Conservation (phyloP, 1,140 invertebrate genomes). For the Anastatus disparis region DNA sequence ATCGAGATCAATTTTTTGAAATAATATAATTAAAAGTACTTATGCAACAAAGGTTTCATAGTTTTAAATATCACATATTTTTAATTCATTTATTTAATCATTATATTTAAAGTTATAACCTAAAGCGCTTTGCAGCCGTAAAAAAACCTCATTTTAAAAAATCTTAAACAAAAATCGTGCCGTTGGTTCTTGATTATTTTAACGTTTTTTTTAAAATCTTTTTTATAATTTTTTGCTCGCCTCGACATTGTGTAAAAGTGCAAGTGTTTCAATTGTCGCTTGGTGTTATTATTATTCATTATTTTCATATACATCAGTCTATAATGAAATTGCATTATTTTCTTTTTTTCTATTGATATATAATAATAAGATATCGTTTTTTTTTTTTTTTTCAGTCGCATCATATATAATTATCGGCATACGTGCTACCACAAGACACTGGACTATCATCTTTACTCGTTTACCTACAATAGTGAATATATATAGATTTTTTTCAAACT, state of each 20-base stretch:
- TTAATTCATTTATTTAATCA: too few relatives aligned
- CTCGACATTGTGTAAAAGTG: slow-evolving; percentile 5
- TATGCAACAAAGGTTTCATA: too few relatives aligned
- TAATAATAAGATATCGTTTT: slow-evolving; percentile 19
- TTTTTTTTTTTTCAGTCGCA: slow-evolving; percentile 43
- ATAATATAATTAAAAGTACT: too few relatives aligned
- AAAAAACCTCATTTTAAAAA: too few relatives aligned
- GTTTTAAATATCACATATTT: too few relatives aligned
- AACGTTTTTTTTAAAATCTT: too few relatives aligned
- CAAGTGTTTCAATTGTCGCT: slow-evolving; percentile 23
- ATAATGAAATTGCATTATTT: slow-evolving; percentile 54
- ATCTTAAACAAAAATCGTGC: not conserved
- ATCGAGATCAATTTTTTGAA: too few relatives aligned
- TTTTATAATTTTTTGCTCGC: slow-evolving; percentile 12
- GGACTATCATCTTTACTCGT: not conserved
- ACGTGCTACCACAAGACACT: slow-evolving; percentile 43
- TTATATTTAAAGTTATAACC: too few relatives aligned
- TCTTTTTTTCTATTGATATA: slow-evolving; percentile 19
- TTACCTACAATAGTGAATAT: too few relatives aligned
- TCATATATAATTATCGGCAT: slow-evolving; percentile 42
- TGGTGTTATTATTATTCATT: slow-evolving; percentile 55
- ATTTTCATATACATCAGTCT: slow-evolving; percentile 54
- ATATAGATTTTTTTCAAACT: not conserved
- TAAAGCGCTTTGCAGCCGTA: too few relatives aligned
- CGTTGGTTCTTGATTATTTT: not conserved